Evolutionary conservation across 1,140 invertebrate species (phyloP).

Genomic region (Cotesia vestalis): DNA sequence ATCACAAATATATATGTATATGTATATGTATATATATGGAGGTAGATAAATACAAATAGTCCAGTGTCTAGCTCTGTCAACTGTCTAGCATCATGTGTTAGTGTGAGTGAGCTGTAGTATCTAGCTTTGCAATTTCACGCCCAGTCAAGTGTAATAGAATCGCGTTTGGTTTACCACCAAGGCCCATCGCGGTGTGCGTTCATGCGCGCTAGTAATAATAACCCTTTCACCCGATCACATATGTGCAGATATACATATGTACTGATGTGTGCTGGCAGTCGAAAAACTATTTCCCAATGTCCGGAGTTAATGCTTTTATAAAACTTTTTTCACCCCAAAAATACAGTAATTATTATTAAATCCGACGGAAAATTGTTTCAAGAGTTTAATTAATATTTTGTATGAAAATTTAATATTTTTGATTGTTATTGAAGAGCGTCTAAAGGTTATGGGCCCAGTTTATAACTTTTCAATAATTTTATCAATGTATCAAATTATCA

Average conservation of each 20-base stretch:
- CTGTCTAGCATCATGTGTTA: too few relatives aligned
- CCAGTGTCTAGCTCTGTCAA: not conserved
- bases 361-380: not conserved
- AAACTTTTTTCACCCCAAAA: not conserved
- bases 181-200: slow-evolving; percentile 30
- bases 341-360: not conserved
- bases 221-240: not conserved
- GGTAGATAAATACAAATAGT: not conserved
- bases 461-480: not conserved
- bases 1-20: not conserved
- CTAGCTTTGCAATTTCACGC: slow-evolving; percentile 37
- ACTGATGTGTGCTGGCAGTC: not conserved
- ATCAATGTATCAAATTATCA: too few relatives aligned
- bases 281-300: not conserved
- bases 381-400: too few relatives aligned
- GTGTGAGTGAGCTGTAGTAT: not conserved
- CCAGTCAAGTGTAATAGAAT: slow-evolving; percentile 40
- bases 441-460: too few relatives aligned
- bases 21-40: not conserved
- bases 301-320: too few relatives aligned
- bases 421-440: too few relatives aligned
- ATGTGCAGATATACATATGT: not conserved
- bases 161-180: slow-evolving; percentile 36
- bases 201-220: slow-evolving; percentile 31
- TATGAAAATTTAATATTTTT: too few relatives aligned